Percentiles rank a stretch among this genome's conserved stretches.
Evolutionary conservation across 2,113 vertebrate genomes (phyloP).

Genomic region (Embiotoca jacksoni): DNA sequence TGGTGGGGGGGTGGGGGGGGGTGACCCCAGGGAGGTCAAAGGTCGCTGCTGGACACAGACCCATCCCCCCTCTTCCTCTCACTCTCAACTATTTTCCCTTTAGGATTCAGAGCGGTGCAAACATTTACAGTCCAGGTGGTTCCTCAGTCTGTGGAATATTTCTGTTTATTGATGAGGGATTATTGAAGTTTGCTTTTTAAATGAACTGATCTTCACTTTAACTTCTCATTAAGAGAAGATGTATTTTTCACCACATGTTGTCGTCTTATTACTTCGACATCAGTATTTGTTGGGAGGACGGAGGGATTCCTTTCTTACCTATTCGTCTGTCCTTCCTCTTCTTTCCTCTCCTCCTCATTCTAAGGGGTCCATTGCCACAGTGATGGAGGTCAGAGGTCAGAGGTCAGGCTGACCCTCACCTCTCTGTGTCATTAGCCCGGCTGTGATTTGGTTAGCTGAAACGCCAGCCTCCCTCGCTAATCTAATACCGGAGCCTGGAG

Average conservation of each 20-base stretch:
- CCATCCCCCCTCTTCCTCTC: constrained; percentile 2
- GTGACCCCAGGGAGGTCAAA: constrained; percentile 56
- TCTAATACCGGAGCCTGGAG: constrained; percentile 70
- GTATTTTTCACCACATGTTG: too few relatives aligned
- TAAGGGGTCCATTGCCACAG: constrained; percentile 22
- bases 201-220: too few relatives aligned
- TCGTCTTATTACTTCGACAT: too few relatives aligned
- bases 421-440: constrained; percentile 67
- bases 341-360: neutral
- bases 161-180: too few relatives aligned
- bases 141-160: neutral
- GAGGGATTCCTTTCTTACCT: neutral
- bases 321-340: neutral
- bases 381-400: constrained; percentile 59
- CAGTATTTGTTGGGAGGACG: neutral
- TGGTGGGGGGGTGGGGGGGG: neutral
- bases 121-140: neutral
- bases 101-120: too few relatives aligned
- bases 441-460: constrained; percentile 78
- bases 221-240: too few relatives aligned
- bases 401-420: constrained; percentile 69
- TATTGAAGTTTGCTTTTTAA: too few relatives aligned
- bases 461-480: constrained; percentile 70
- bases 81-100: neutral
- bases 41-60: constrained; percentile 32